Base-by-base conservation (phyloP, 2,888 invertebrate genomes). In the Sminthurides aquaticus region DNA sequence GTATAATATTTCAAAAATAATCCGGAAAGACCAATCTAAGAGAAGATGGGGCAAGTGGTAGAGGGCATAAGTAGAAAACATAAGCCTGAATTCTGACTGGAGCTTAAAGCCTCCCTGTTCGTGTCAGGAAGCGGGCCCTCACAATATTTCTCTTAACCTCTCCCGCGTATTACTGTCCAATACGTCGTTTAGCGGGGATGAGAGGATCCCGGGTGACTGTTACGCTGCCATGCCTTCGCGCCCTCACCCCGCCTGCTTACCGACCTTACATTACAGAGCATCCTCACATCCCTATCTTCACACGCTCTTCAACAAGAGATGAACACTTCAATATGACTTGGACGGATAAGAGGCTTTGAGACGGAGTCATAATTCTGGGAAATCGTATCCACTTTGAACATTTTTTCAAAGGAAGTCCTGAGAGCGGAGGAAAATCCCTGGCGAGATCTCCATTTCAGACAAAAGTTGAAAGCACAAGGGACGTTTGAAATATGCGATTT, bases 261-360 rank as follows among this genome's bases (percentile, higher is more conserved):
- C 22, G 20, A 20, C 8, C 3, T 2, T 2, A 20, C 49, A 20
- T 2, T 8, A 8, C 20, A 49, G 49, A 22, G 22, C n/a, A 49
- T 49, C 22, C 49, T 22, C 49, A 49, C 55, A 22, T 55, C 55
- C 18, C 25, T 26, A 55, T 55, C 26, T 55, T 20, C 22, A 20
- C 24, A 24, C 55, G 5, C 20, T 49, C 20, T 22, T 49, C n/a
- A 52, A 52, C 11, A 52, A n/a, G 54, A 34, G 43, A 34, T 69
- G 69, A 70, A 60, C 24, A 63, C 66, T 69, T 69, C 67, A 67
- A 69, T 69, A 69, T 69, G 67, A 67, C 66, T 56, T 20, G 26
- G 49, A 28, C 55, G 69, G 70, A 70, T 70, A 68, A 70, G 69
- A 64, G 67, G 63, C 62, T 64, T 58, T 66, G 27, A 3, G 43